These are phyloP conservation scores for Trichogramma evanescens DNA, from an alignment of 2,888 invertebrate species.

Conservation along the genomic window DNA sequence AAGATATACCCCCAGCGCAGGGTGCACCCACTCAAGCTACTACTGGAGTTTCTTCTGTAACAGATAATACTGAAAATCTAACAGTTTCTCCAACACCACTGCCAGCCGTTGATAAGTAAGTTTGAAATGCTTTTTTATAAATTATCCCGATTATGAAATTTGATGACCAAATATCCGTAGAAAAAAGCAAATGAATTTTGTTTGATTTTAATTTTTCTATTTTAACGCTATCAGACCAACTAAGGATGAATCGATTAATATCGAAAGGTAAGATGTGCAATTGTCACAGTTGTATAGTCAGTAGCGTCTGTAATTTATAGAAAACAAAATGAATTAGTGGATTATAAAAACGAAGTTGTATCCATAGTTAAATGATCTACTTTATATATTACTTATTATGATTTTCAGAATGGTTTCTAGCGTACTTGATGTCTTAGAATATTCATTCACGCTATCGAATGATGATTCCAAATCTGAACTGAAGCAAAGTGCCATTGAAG, in stretches of 20 bases:
- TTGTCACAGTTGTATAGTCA: conserved; percentile 10
- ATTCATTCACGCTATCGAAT: conserved; percentile 56
- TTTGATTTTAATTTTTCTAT: conserved; percentile 23
- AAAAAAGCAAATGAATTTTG: background rate
- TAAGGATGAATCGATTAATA: conserved; percentile 42
- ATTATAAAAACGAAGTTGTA: background rate
- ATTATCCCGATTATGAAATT: background rate
- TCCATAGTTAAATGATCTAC: background rate
- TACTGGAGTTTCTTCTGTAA: conserved; percentile 35
- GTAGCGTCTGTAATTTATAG: conserved; percentile 1
- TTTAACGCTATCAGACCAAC: conserved; percentile 40
- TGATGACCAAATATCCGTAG: background rate
- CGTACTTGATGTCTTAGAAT: conserved; percentile 67
- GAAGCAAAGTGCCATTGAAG: conserved; percentile 56
- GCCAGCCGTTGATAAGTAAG: conserved; percentile 56
- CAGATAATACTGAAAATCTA: conserved; percentile 44
- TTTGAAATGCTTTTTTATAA: conserved; percentile 1
- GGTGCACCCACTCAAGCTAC: conserved; percentile 39
- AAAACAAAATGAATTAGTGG: background rate
- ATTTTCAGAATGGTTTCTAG: conserved; percentile 57
- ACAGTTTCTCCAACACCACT: conserved; percentile 48
- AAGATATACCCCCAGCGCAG: conserved; percentile 57
- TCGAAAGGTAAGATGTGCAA: conserved; percentile 40
- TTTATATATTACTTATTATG: background rate
- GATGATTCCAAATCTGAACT: conserved; percentile 50